phyloP scores from a whole-genome alignment of 1,140 invertebrate genomes.

The Chymomyza costata region DNA sequence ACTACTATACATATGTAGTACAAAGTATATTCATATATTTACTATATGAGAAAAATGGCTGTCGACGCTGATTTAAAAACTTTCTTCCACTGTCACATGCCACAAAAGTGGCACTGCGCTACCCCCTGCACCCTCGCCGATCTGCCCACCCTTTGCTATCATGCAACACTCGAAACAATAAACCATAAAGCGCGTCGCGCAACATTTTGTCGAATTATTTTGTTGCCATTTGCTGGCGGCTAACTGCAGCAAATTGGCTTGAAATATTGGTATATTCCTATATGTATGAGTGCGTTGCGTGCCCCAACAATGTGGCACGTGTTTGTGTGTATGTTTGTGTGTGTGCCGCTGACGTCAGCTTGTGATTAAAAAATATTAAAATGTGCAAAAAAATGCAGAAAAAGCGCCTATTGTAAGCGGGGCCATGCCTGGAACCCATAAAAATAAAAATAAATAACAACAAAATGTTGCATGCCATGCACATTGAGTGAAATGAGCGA shows the following conservation, averaged over 20 bases:
- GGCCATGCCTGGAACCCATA: conserved; percentile 42
- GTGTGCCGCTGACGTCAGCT: conserved; percentile 52
- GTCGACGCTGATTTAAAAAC: conserved; percentile 54
- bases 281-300: conserved; percentile 54
- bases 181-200: conserved; percentile 71
- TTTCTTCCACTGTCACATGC: conserved; percentile 5
- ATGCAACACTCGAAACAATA: conserved; percentile 62
- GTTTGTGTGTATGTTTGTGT: conserved; percentile 5
- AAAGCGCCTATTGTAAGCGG: too few species aligned
- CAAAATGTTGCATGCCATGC: conserved; percentile 6
- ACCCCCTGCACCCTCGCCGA: background rate
- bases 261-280: conserved; percentile 71
- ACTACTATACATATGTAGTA: background rate
- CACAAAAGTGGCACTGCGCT: conserved; percentile 16
- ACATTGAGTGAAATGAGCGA: conserved; percentile 66
- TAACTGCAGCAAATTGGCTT: conserved; percentile 72
- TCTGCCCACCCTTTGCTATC: conserved; percentile 4
- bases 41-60: conserved; percentile 14
- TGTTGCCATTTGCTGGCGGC: conserved; percentile 69
- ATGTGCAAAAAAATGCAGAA: conserved; percentile 65
- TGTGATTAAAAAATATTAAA: conserved; percentile 71
- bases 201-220: conserved; percentile 74
- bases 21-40: background rate
- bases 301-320: too few species aligned
- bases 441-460: conserved; percentile 2